A percentile compares a stretch with the other conserved stretches of the same genome.
These are phyloP conservation scores for Globodera ellingtonae DNA, from an alignment of 1,140 invertebrate genomes.

Conservation along the genomic window DNA sequence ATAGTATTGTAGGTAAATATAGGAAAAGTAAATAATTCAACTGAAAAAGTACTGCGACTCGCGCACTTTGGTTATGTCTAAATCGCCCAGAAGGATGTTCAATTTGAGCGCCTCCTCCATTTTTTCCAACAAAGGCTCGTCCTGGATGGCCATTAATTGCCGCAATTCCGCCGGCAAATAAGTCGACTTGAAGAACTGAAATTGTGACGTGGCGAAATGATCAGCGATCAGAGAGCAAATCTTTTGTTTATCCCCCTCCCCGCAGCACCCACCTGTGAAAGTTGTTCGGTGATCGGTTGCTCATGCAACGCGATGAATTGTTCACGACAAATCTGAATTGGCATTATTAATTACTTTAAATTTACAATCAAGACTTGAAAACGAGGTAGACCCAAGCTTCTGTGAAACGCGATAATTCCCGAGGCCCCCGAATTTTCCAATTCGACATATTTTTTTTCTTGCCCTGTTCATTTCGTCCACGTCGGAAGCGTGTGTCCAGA, in stretches of 20 bases:
- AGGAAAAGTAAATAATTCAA: conserved; percentile 27
- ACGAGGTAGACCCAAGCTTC: too few species aligned
- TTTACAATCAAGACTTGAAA: neutral
- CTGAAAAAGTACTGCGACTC: conserved; percentile 63
- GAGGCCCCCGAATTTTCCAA: too few species aligned
- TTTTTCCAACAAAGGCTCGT: conserved; percentile 19
- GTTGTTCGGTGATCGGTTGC: conserved; percentile 84
- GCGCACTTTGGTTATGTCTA: conserved; percentile 53
- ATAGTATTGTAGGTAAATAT: too few species aligned
- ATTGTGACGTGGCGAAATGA: conserved; percentile 29
- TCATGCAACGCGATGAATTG: conserved; percentile 93
- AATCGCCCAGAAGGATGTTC: conserved; percentile 45
- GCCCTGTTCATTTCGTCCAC: conserved; percentile 83
- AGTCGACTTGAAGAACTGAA: conserved; percentile 42
- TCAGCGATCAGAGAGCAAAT: conserved; percentile 5
- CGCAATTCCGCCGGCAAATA: conserved; percentile 42
- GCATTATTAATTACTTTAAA: neutral
- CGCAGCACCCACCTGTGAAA: conserved; percentile 70
- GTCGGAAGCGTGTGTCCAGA: conserved; percentile 91
- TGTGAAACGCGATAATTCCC: too few species aligned
- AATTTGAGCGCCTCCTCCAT: conserved; percentile 46
- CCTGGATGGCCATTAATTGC: conserved; percentile 9
- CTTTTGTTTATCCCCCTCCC: too few species aligned
- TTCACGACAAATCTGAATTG: conserved; percentile 78
- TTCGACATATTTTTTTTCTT: neutral